Percentiles rank a stretch among this genome's conserved stretches.
Conservation (phyloP, 2,888 invertebrate genomes). For the Uropetala carovei region DNA sequence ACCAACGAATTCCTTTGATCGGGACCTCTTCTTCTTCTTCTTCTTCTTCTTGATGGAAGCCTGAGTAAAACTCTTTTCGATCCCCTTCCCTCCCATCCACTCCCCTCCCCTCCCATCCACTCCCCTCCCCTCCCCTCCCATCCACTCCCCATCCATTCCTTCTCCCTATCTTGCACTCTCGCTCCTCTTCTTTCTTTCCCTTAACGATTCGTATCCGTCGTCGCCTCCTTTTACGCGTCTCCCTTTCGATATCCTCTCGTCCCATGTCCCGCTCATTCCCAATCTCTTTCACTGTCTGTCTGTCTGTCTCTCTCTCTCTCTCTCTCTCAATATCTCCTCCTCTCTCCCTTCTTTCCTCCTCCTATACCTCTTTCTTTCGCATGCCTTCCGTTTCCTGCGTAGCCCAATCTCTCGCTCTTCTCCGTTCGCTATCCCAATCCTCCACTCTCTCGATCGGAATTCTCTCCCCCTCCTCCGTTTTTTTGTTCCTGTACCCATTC, state of each 20-base stretch:
- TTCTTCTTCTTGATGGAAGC: background rate
- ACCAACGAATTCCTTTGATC: conserved; percentile 2
- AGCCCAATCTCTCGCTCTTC: no score
- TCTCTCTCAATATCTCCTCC: no score
- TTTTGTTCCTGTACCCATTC: background rate
- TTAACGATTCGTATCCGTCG: background rate
- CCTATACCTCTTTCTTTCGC: no score
- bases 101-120: background rate
- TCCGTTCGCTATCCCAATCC: no score
- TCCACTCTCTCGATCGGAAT: no score
- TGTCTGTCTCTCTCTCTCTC: background rate
- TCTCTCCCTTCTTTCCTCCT: no score
- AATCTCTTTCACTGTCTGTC: background rate
- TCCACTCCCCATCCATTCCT: background rate
- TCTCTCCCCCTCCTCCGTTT: background rate
- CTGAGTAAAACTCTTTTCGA: background rate
- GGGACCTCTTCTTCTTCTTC: background rate
- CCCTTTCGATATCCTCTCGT: background rate
- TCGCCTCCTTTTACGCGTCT: background rate
- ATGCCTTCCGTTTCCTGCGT: no score
- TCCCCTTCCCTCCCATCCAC: background rate
- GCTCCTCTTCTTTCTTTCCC: background rate
- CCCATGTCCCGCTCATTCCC: background rate
- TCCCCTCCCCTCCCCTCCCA: background rate
- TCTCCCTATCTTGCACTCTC: background rate